Conservation (phyloP, 1,140 invertebrate genomes). For the Brachionus manjavacas region DNA sequence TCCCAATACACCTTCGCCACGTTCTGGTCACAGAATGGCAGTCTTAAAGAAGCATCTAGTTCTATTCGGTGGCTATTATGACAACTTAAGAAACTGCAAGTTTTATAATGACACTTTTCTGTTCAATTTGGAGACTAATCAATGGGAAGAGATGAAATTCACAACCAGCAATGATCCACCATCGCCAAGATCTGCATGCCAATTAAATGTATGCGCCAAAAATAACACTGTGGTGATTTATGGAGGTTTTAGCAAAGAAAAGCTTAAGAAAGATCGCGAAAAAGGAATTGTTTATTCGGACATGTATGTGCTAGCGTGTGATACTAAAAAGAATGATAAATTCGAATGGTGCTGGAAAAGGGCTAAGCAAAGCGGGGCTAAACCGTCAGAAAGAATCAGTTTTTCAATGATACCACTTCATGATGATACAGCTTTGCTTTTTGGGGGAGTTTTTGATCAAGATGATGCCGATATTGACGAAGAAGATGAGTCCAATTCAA, state of each 20-base stretch:
- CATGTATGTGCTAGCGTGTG: slow-evolving; percentile 69
- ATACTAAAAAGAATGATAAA: slow-evolving; percentile 52
- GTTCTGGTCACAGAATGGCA: slow-evolving; percentile 85
- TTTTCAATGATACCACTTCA: slow-evolving; percentile 60
- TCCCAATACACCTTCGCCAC: slow-evolving; percentile 70
- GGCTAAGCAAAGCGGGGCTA: slow-evolving; percentile 67
- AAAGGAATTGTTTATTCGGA: slow-evolving; percentile 74
- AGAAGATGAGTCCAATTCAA: slow-evolving; percentile 67
- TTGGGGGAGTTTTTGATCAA: slow-evolving; percentile 67
- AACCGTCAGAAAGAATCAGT: slow-evolving; percentile 67
- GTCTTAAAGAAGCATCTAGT: slow-evolving; percentile 72
- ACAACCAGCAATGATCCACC: slow-evolving; percentile 57
- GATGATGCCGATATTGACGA: slow-evolving; percentile 59
- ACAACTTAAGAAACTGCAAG: slow-evolving; percentile 76
- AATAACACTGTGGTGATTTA: slow-evolving; percentile 68
- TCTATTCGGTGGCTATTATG: slow-evolving; percentile 85
- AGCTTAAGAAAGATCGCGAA: slow-evolving; percentile 73
- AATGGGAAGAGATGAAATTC: slow-evolving; percentile 72
- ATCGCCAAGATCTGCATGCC: slow-evolving; percentile 58
- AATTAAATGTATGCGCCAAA: slow-evolving; percentile 64
- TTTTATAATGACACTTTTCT: slow-evolving; percentile 82
- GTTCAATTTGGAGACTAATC: slow-evolving; percentile 74
- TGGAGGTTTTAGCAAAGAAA: slow-evolving; percentile 79
- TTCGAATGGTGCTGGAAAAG: slow-evolving; percentile 70
- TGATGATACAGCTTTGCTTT: slow-evolving; percentile 66